Evolutionary conservation across 2,888 invertebrate genomes (phyloP).

Genomic region (Boloria euphrosyne): DNA sequence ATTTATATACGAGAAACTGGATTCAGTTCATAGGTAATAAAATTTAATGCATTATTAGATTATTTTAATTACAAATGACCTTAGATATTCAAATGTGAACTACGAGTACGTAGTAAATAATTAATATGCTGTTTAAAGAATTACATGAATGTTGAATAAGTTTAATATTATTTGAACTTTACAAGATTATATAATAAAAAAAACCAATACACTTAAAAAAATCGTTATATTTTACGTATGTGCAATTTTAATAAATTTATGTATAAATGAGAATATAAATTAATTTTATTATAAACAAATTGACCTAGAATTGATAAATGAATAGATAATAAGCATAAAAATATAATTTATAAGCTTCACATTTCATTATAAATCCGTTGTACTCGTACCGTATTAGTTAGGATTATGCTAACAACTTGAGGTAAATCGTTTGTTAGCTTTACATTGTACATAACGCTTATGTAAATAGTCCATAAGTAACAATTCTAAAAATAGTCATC

Average conservation of each 20-base stretch:
- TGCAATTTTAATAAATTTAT: too few species aligned
- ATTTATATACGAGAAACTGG: conserved; percentile 22
- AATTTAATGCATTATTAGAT: conserved; percentile 17
- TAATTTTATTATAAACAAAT: too few species aligned
- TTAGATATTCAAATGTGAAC: conserved; percentile 12
- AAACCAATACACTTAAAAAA: too few species aligned
- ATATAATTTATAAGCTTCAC: too few species aligned
- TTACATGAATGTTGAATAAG: too few species aligned
- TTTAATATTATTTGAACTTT: neutral
- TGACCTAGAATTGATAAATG: too few species aligned
- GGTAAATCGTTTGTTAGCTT: conserved; percentile 23
- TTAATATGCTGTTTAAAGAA: neutral
- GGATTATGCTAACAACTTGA: too few species aligned
- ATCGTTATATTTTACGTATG: neutral
- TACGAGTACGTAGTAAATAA: neutral
- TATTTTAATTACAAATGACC: conserved; percentile 10
- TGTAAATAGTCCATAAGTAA: conserved; percentile 63
- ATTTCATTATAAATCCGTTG: too few species aligned
- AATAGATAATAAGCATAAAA: too few species aligned
- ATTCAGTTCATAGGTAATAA: conserved; percentile 15
- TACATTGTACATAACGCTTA: neutral
- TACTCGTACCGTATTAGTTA: too few species aligned
- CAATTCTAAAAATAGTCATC: conserved; percentile 65
- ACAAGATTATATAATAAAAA: neutral
- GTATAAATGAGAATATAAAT: too few species aligned